phyloP scores from a whole-genome alignment of 2,797 vertebrate species.

The Falco peregrinus region DNA sequence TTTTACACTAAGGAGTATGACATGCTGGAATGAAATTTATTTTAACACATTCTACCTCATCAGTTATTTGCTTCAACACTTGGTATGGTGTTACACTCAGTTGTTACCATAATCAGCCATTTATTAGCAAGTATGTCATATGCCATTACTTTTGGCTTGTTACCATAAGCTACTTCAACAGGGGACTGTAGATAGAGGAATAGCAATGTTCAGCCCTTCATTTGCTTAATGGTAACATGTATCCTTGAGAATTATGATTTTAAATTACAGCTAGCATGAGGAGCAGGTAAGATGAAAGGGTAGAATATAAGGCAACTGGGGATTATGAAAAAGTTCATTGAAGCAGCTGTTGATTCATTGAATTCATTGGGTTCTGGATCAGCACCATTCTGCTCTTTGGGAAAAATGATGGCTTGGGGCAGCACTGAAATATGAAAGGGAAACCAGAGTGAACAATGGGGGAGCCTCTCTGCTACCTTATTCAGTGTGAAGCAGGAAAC shows the following conservation, averaged over 20 bases:
- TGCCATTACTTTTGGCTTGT: neutral
- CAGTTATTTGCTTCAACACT: constrained; percentile 17
- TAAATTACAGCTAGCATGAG: neutral
- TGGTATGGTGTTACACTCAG: neutral
- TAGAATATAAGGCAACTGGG: neutral
- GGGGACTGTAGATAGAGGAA: neutral
- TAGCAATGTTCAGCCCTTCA: neutral
- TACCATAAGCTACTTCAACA: neutral
- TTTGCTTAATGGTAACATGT: neutral
- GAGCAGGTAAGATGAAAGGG: neutral
- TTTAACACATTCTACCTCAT: constrained; percentile 18
- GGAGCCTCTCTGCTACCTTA: neutral
- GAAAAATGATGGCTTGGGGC: neutral
- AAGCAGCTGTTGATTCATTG: neutral
- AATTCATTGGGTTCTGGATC: neutral
- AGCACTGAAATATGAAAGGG: neutral
- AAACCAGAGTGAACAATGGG: neutral
- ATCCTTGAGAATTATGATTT: neutral
- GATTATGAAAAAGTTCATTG: neutral
- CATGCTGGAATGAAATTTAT: neutral
- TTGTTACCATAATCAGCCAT: neutral
- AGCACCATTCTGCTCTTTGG: neutral
- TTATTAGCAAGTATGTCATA: neutral
- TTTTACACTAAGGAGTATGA: neutral
- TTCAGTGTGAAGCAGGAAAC: neutral